Conservation (phyloP, 2,113 vertebrate genomes). For the Mus musculus region GRCm39 chr3:39415501-39416000, state of each 20-base stretch:
- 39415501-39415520: too few species aligned
- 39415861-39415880: neutral
- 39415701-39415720: neutral
- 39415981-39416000: neutral
- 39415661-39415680: neutral
- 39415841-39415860: neutral
- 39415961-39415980: neutral
- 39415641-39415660: neutral
- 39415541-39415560: neutral
- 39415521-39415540: neutral
- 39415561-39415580: neutral
- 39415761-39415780: neutral
- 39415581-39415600: neutral
- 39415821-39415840: neutral
- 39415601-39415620: neutral
- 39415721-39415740: neutral
- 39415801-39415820: neutral
- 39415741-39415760: neutral
- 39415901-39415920: neutral
- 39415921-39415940: neutral
- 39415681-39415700: neutral
- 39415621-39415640: neutral
- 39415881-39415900: neutral
- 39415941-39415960: neutral
- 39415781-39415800: neutral